A percentile compares a stretch with the other conserved stretches of the same genome.
Evolutionary conservation across 1,140 invertebrate genomes (phyloP).

Genomic region (Vanessa tameamea): DNA sequence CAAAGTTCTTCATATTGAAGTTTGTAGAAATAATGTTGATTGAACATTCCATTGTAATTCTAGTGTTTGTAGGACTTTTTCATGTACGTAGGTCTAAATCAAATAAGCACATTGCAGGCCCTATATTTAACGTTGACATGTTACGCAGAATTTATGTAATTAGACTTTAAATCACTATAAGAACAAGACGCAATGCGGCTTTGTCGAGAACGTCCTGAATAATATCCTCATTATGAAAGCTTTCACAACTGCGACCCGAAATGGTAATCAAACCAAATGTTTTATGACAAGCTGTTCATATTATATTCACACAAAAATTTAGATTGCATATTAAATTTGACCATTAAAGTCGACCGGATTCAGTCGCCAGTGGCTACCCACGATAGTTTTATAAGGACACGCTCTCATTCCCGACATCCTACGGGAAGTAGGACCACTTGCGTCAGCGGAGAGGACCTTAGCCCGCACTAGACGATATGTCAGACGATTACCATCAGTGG

Average conservation of each 20-base stretch:
- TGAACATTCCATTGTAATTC: no score
- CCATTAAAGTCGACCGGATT: constrained; percentile 43
- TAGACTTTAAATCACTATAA: constrained; percentile 32
- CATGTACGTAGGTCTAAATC: not conserved
- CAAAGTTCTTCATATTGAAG: no score
- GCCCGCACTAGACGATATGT: constrained; percentile 62
- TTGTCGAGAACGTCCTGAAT: constrained; percentile 57
- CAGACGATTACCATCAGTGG: constrained; percentile 45
- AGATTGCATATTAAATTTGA: constrained; percentile 43
- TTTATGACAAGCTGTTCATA: constrained; percentile 20
- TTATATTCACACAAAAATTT: constrained; percentile 22
- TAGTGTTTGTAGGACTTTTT: no score
- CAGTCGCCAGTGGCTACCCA: constrained; percentile 63
- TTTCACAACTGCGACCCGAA: constrained; percentile 23
- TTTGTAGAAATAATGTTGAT: no score
- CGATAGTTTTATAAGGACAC: constrained; percentile 76
- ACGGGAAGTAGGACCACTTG: constrained; percentile 72
- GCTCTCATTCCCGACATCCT: constrained; percentile 79
- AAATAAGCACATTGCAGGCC: not conserved
- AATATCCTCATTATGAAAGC: constrained; percentile 66
- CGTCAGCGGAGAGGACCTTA: constrained; percentile 71
- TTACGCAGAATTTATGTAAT: constrained; percentile 10
- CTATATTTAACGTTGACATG: not conserved
- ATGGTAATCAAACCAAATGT: constrained; percentile 10
- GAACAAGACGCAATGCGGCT: constrained; percentile 41